phyloP scores from a whole-genome alignment of 2,888 invertebrate genomes.

The Lordiphosa fenestrarum region DNA sequence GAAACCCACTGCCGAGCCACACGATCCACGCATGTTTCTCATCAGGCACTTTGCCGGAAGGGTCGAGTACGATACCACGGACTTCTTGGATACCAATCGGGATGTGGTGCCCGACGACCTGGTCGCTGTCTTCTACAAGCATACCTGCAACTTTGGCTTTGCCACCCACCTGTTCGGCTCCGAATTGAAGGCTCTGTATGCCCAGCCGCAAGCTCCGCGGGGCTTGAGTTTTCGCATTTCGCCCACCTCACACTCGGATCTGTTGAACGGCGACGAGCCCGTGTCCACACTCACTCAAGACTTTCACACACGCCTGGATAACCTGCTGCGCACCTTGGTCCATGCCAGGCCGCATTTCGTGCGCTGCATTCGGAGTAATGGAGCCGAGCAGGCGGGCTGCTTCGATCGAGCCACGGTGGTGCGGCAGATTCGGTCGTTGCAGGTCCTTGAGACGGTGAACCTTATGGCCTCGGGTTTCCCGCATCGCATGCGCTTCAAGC shows the following conservation, averaged over 20 bases:
- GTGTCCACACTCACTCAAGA: slow-evolving; percentile 95
- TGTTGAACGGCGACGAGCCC: slow-evolving; percentile 91
- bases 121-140: slow-evolving; percentile 94
- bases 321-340: slow-evolving; percentile 93
- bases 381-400: slow-evolving; percentile 88
- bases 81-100: slow-evolving; percentile 94
- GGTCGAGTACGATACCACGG: slow-evolving; percentile 93
- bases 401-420: slow-evolving; percentile 93
- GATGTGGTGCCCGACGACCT: slow-evolving; percentile 96
- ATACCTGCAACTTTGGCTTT: slow-evolving; percentile 97
- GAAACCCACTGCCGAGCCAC: slow-evolving; percentile 87
- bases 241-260: slow-evolving; percentile 91
- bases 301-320: slow-evolving; percentile 96
- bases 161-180: slow-evolving; percentile 97
- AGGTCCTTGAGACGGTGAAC: slow-evolving; percentile 96
- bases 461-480: slow-evolving; percentile 97
- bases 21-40: slow-evolving; percentile 90
- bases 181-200: slow-evolving; percentile 91
- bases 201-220: slow-evolving; percentile 87
- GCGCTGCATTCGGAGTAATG: slow-evolving; percentile 94
- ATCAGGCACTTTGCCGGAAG: slow-evolving; percentile 94
- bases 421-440: slow-evolving; percentile 92
- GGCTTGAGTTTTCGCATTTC: slow-evolving; percentile 93
- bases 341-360: slow-evolving; percentile 97
- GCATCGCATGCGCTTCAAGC: slow-evolving; percentile 96